Percentiles rank a stretch among this genome's conserved stretches.
These are phyloP conservation scores for Hippocampus abdominalis DNA, from an alignment of 2,113 vertebrate species.

Conservation along the genomic window DNA sequence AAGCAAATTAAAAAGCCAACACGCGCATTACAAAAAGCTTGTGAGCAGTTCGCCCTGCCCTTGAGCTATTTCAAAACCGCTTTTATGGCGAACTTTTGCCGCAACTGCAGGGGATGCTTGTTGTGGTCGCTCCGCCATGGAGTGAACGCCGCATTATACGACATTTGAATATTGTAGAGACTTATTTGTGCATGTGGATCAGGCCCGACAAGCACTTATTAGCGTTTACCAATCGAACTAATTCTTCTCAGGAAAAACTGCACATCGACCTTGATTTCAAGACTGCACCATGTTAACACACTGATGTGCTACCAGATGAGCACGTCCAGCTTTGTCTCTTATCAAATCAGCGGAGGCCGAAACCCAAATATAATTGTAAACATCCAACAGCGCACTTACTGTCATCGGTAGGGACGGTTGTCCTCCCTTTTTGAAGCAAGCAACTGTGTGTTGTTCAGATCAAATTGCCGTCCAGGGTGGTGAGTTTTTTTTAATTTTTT, in stretches of 20 bases:
- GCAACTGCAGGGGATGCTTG: slow-evolving; percentile 64
- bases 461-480: slow-evolving; percentile 51
- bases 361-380: slow-evolving; percentile 6
- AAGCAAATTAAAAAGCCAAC: slow-evolving; percentile 28
- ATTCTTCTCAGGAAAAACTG: slow-evolving; percentile 29
- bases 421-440: slow-evolving; percentile 37
- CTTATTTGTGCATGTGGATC: neutral
- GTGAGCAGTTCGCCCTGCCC: slow-evolving; percentile 27
- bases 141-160: slow-evolving; percentile 46
- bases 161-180: neutral
- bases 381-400: slow-evolving; percentile 48
- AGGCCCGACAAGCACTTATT: neutral
- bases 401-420: slow-evolving; percentile 40
- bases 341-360: slow-evolving; percentile 13
- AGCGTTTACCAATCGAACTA: slow-evolving; percentile 16
- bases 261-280: slow-evolving; percentile 67
- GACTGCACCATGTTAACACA: slow-evolving; percentile 60
- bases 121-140: slow-evolving; percentile 40
- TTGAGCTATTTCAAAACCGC: slow-evolving; percentile 33
- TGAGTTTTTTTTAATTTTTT: slow-evolving; percentile 27
- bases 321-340: slow-evolving; percentile 41
- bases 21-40: neutral
- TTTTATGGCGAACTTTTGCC: slow-evolving; percentile 59
- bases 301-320: slow-evolving; percentile 38
- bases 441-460: slow-evolving; percentile 46